Base-by-base conservation (phyloP, 23 tunicate species). In the Trididemnum miniatum region DNA sequence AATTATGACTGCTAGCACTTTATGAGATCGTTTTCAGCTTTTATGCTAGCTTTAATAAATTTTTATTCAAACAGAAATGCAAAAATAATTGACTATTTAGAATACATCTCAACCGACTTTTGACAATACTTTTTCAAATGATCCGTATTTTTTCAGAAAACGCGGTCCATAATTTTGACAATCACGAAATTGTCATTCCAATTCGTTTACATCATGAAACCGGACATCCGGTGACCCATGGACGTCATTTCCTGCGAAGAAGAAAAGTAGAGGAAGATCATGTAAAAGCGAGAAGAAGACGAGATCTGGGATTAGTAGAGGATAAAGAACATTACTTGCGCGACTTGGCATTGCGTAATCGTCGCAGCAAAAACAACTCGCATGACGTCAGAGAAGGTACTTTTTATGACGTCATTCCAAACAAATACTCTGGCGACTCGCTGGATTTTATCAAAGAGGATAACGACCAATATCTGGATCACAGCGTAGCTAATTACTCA, bases 161-260 rank as follows among this genome's bases (percentile, higher is more conserved):
- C 57, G 0, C 69, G 4, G 84, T 82, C 23, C 94, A 89, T 66
- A 90, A 90, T 26, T 91, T 91, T 52, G 51, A 91, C 28, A 90
- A 91, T 29, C 79, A 91, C 79, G 90, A 85, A 54, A 35, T 86
- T 37, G 84, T 82, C 5, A 60, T 91, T 34, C 97, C 97, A 2
- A 85, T 91, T 23, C 84, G 97, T 15, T 73, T 91, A 0, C 97
- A 91, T 78, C 90, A 86, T 80, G 86, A 64, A 59, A 85, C 87
- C 31, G 97, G 97, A 49, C 79, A 86, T 34, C 97, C 97, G 74
- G 90, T 91, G 35, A 34, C 65, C 33, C 97, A 91, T 77, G 97
- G 97, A 35, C 86, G 84, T 39, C 97, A 91, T 71, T 91, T 91
- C 76, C 90, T 86, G 28, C 32, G 38, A 31, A 76, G 86, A 71